phyloP scores from a whole-genome alignment of 37 sponge, comb jelly and placozoan genomes.

The Cladorhizidae sp. region DNA sequence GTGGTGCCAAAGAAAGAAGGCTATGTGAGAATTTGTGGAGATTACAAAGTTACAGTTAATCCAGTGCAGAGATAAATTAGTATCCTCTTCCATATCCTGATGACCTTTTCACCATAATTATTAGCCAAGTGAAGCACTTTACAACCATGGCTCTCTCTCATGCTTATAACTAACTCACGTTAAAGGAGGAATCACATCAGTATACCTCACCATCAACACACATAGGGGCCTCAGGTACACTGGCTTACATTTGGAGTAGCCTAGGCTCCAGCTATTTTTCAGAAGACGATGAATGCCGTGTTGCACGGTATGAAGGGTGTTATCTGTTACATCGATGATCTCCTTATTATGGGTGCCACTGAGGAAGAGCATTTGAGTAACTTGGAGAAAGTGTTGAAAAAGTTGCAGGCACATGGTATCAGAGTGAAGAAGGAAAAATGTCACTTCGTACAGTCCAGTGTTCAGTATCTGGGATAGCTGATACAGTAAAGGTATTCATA shows the following conservation, averaged over 20 bases:
- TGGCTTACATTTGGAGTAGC: constrained; percentile 36
- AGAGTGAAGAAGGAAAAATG: constrained; percentile 37
- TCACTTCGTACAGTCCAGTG: not conserved
- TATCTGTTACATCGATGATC: constrained; percentile 28
- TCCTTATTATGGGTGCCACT: not conserved
- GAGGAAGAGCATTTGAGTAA: constrained; percentile 19
- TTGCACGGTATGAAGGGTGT: constrained; percentile 19
- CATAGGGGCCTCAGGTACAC: constrained; percentile 20
- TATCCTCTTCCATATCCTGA: constrained; percentile 41
- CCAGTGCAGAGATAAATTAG: constrained; percentile 12
- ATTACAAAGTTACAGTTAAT: constrained; percentile 50
- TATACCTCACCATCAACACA: constrained; percentile 34
- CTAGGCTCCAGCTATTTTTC: constrained; percentile 43
- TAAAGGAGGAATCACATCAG: constrained; percentile 12
- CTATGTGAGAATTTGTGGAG: constrained; percentile 48
- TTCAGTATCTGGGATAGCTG: constrained; percentile 28
- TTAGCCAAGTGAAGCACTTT: constrained; percentile 41
- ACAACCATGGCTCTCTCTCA: too few species aligned
- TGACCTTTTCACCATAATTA: constrained; percentile 31
- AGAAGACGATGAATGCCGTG: constrained; percentile 17
- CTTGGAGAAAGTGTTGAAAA: constrained; percentile 20
- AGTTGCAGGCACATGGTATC: constrained; percentile 7
- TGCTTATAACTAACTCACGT: constrained; percentile 19
- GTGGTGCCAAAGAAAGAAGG: constrained; percentile 22
- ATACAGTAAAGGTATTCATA: constrained; percentile 6